phyloP scores from a whole-genome alignment of 2,797 vertebrate genomes.

The Gallinago solitaria region DNA sequence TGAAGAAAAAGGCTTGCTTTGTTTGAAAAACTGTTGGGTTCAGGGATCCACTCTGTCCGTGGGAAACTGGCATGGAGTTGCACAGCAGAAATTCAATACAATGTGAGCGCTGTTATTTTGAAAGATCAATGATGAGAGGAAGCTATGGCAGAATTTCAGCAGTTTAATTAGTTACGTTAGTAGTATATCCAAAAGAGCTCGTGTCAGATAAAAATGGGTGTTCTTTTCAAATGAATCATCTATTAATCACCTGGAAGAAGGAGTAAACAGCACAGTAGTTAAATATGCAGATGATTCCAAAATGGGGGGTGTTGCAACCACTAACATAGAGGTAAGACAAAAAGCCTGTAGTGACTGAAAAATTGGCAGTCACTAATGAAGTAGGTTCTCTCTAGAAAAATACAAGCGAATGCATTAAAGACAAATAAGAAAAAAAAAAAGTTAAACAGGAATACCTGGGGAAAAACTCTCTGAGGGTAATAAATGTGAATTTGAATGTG shows the following conservation, averaged over 20 bases:
- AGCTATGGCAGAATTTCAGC: constrained; percentile 18
- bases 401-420: background rate
- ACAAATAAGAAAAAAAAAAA: background rate
- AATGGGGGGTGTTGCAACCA: background rate
- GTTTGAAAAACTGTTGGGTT: background rate
- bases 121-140: constrained; percentile 11
- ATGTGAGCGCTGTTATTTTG: background rate
- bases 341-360: background rate
- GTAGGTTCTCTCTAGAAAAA: background rate
- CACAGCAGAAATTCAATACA: background rate
- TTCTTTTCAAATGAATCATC: background rate
- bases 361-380: background rate
- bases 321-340: background rate
- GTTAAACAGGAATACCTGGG: background rate
- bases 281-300: background rate
- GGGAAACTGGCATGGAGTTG: background rate
- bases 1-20: background rate
- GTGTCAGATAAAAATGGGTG: background rate
- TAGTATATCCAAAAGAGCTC: background rate
- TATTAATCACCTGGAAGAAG: constrained; percentile 11
- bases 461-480: background rate
- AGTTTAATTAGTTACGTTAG: background rate
- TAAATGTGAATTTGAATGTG: background rate
- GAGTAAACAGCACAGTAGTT: background rate
- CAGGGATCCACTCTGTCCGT: background rate